A percentile compares a stretch with the other conserved stretches of the same genome.
phyloP scores from a whole-genome alignment of 2,888 invertebrate genomes.

The Nasonovia ribisnigri region DNA sequence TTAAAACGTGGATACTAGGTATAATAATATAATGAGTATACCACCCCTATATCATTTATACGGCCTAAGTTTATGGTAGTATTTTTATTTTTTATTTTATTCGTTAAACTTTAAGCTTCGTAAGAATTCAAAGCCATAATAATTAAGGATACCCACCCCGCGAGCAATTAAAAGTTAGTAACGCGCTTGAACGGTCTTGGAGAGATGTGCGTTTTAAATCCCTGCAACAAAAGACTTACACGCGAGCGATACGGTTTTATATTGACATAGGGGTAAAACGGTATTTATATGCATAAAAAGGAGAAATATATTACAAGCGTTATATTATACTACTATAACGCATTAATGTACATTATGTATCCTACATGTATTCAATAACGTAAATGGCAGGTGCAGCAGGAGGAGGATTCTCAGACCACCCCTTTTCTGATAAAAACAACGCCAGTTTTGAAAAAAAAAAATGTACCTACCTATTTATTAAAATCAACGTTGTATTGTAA shows the following conservation, averaged over 20 bases:
- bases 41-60: background rate
- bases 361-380: background rate
- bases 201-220: slow-evolving; percentile 28
- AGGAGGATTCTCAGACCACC: background rate
- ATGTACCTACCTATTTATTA: background rate
- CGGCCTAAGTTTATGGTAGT: background rate
- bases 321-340: background rate
- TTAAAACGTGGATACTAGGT: background rate
- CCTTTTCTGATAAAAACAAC: background rate
- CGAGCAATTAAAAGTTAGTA: slow-evolving; percentile 53
- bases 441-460: background rate
- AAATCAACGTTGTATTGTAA: slow-evolving; percentile 14
- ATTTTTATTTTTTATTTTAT: slow-evolving; percentile 28
- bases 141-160: slow-evolving; percentile 16
- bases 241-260: background rate
- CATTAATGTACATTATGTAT: background rate
- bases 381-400: background rate
- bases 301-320: slow-evolving; percentile 7
- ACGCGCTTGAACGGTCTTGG: slow-evolving; percentile 44
- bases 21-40: background rate
- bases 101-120: slow-evolving; percentile 6
- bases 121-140: slow-evolving; percentile 32
- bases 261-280: slow-evolving; percentile 3
- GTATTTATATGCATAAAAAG: slow-evolving; percentile 19
- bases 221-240: background rate